phyloP scores from a whole-genome alignment of 1,140 invertebrate genomes.

The Halesus radiatus region DNA sequence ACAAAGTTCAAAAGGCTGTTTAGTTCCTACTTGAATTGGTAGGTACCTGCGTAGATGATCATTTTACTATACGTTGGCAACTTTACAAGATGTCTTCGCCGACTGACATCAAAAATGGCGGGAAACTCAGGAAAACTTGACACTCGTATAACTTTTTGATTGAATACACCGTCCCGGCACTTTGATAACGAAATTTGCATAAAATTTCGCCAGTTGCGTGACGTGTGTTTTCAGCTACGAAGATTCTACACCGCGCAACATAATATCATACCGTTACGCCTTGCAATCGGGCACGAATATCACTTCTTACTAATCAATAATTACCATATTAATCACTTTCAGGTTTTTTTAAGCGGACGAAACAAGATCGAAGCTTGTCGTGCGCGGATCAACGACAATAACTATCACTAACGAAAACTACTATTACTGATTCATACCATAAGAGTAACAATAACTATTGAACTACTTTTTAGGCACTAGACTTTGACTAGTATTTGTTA shows the following conservation, averaged over 20 bases:
- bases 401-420: background rate
- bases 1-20: too few relatives aligned
- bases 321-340: constrained; percentile 25
- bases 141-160: background rate
- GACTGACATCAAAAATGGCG: background rate
- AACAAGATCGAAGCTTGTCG: background rate
- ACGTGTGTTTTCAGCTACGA: background rate
- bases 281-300: background rate
- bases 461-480: constrained; percentile 26
- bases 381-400: background rate
- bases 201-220: background rate
- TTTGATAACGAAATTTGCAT: background rate
- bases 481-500: constrained; percentile 47
- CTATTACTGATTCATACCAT: too few relatives aligned
- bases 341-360: constrained; percentile 8
- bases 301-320: background rate
- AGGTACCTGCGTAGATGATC: too few relatives aligned
- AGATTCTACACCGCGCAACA: background rate
- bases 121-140: background rate
- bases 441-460: background rate
- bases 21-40: too few relatives aligned
- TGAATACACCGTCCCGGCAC: background rate
- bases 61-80: too few relatives aligned
- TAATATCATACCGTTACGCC: background rate
- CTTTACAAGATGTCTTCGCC: background rate